Evolutionary conservation across 2,888 invertebrate species (phyloP), one percentile per base, ranked within the genome.

Genomic region (Antheraea yamamai): DNA sequence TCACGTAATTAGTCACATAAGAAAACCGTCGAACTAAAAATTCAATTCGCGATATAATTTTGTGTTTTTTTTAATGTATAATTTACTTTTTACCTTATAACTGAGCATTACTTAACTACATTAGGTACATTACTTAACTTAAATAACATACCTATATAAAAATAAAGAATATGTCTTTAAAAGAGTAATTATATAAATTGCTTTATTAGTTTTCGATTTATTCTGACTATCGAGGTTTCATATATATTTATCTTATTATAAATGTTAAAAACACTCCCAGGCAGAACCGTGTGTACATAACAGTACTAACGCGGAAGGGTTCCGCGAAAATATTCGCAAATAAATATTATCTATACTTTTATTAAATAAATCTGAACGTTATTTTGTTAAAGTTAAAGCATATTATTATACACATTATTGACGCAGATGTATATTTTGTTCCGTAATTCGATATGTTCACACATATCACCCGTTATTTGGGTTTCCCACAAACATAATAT

Each of bases 371-470:
- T 10, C 39, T 35, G n/a, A 23, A 68, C 39, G 55, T 70, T 74
- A 55, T 55, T 55, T 20, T 55, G 55, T 55, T 7, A 55, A 20
- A 55, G 6, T 55, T 55, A 55, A 55, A 55, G 18, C 20, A 0
- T 55, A 55, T 55, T 55, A 4, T 55, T 55, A 55, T 55, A 20
- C 0, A 47, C 47, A 47, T 47, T 4, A 18, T 20, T 6, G n/a
- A 61, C 0, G 58, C 55, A 20, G 20, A 66, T 18, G 39, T 1
- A 23, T 2, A 47, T 78, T 79, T 80, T 78, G 79, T 75, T 70
- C 52, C 35, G 77, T 79, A 75, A 73, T 76, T 75, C 74, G 77
- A 76, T 73, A 78, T 76, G 51, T 35, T 30, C 71, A 72, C 68
- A 71, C n/a, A 61, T 47, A 61, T n/a, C 23, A 20, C 12, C 61